These are phyloP conservation scores for Zelleria hepariella DNA, from an alignment of 2,888 invertebrate species.

Conservation along the genomic window DNA sequence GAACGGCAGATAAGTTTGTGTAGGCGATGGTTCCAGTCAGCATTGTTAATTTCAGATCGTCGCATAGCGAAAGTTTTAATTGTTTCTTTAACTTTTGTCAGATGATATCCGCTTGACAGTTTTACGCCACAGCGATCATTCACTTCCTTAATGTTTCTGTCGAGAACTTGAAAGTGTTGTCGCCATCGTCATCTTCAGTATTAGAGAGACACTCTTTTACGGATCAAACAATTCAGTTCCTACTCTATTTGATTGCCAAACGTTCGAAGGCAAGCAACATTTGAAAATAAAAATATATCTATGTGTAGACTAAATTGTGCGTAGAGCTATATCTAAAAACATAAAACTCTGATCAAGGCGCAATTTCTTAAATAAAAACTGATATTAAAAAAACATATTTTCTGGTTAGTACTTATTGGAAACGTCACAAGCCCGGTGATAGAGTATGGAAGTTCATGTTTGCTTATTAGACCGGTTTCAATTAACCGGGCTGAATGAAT, in stretches of 20 bases:
- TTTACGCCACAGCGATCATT: neutral
- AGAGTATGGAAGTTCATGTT: neutral
- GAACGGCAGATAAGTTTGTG: too few relatives aligned
- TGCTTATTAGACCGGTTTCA: constrained; percentile 2
- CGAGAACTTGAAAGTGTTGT: neutral
- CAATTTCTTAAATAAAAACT: too few relatives aligned
- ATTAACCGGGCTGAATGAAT: constrained; percentile 11
- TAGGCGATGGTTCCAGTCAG: neutral
- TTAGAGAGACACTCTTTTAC: neutral
- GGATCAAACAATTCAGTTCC: neutral
- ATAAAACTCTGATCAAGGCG: too few relatives aligned
- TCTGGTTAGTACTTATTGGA: too few relatives aligned
- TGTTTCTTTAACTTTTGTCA: neutral
- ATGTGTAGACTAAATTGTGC: too few relatives aligned
- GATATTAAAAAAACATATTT: too few relatives aligned
- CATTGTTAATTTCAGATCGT: neutral
- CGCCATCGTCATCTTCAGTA: neutral
- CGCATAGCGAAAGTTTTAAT: neutral
- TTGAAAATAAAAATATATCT: too few relatives aligned
- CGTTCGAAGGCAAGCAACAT: too few relatives aligned
- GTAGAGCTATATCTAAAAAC: too few relatives aligned
- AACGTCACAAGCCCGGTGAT: too few relatives aligned
- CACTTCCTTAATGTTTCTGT: neutral
- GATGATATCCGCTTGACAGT: neutral
- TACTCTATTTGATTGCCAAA: neutral